Percentiles rank a stretch among this genome's conserved stretches.
Evolutionary conservation across 2,113 vertebrate species (phyloP).

Genomic region (Cheilinus undulatus): DNA sequence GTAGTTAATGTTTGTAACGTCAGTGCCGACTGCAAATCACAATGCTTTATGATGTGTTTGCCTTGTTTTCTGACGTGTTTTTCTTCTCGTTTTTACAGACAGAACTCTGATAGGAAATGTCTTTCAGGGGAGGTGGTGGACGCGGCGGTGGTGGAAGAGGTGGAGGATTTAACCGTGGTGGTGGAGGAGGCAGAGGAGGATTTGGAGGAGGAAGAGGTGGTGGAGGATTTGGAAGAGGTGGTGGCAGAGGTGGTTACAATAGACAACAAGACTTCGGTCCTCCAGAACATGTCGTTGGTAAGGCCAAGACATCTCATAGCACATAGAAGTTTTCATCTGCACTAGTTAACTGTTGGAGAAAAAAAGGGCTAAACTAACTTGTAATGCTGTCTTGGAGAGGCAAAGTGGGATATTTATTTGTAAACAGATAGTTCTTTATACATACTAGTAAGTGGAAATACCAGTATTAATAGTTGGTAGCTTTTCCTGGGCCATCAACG

Average conservation of each 20-base stretch:
- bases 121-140: constrained; percentile 87
- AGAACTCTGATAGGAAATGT: constrained; percentile 85
- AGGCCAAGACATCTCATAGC: constrained; percentile 25
- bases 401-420: too few species aligned
- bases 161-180: constrained; percentile 47
- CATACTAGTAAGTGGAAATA: too few species aligned
- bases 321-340: too few species aligned
- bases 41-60: not conserved
- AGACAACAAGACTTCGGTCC: constrained; percentile 94
- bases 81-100: not conserved
- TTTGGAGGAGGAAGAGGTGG: constrained; percentile 85
- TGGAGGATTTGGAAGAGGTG: constrained; percentile 77
- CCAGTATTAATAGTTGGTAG: too few species aligned
- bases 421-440: too few species aligned
- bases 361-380: too few species aligned
- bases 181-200: constrained; percentile 76
- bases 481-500: too few species aligned
- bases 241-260: constrained; percentile 89
- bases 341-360: too few species aligned
- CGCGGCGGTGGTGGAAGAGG: constrained; percentile 73
- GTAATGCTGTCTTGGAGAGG: too few species aligned
- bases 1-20: not conserved
- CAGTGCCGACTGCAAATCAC: too few species aligned
- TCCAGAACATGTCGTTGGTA: constrained; percentile 94
- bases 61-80: not conserved